phyloP scores from a whole-genome alignment of 2,113 vertebrate species.

The Crotalus helleri region DNA sequence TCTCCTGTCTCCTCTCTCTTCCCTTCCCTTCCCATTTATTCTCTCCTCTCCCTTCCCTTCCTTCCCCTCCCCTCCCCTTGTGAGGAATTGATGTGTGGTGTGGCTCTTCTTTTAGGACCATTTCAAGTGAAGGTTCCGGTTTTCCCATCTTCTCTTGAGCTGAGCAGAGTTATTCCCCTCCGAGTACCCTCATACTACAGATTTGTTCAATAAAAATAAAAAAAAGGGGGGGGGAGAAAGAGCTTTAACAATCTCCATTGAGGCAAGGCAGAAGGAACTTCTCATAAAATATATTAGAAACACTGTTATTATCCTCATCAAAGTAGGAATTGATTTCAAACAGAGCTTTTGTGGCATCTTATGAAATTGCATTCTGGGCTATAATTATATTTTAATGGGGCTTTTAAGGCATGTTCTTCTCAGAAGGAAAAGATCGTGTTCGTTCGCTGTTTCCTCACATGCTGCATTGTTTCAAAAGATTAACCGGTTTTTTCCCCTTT shows the following conservation, averaged over 20 bases:
- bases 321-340: constrained; percentile 51
- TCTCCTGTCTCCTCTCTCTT: too few relatives aligned
- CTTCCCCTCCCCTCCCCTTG: not conserved
- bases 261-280: not conserved
- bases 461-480: constrained; percentile 20
- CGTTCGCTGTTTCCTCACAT: constrained; percentile 12
- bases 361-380: constrained; percentile 57
- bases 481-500: not conserved
- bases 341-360: constrained; percentile 44
- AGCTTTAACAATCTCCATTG: not conserved
- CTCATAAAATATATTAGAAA: not conserved
- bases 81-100: not conserved
- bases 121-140: not conserved
- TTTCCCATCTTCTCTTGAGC: too few relatives aligned
- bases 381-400: constrained; percentile 65
- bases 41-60: too few relatives aligned
- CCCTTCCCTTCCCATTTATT: too few relatives aligned
- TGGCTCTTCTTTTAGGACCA: not conserved
- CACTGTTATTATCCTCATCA: constrained; percentile 47
- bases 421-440: constrained; percentile 52
- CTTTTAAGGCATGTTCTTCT: constrained; percentile 32
- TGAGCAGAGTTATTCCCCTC: too few relatives aligned
- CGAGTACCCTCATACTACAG: too few relatives aligned
- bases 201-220: too few relatives aligned
- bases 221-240: rapidly evolving